phyloP scores from a whole-genome alignment of 37 sponge, comb jelly and placozoan genomes.

The Chondrosia reniformis region DNA sequence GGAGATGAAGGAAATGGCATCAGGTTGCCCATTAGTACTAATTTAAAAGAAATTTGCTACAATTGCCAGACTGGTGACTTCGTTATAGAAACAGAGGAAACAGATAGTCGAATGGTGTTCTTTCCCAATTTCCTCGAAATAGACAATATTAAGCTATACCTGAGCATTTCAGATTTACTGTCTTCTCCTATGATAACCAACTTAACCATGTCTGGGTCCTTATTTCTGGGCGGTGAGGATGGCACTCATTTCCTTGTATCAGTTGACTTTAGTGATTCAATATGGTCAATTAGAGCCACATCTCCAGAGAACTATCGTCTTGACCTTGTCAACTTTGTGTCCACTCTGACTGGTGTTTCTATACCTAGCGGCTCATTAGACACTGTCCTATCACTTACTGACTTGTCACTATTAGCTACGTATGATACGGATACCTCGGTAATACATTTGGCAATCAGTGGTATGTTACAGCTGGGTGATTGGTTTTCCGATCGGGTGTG shows the following conservation, averaged over 20 bases:
- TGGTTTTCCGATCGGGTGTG: constrained; percentile 4
- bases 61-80: neutral
- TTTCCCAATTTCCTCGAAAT: neutral
- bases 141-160: neutral
- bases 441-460: neutral
- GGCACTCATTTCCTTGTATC: neutral
- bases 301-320: neutral
- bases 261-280: neutral
- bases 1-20: neutral
- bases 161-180: neutral
- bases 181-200: neutral
- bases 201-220: neutral
- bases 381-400: neutral
- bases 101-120: neutral
- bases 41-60: neutral
- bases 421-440: neutral
- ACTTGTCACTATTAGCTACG: neutral
- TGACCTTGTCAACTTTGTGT: neutral
- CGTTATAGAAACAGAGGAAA: neutral
- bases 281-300: constrained; percentile 5
- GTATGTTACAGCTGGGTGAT: neutral
- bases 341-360: neutral
- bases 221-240: neutral
- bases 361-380: neutral
- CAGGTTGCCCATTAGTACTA: neutral